Conservation (phyloP, 2,888 invertebrate genomes). For the Neoitamus cyanurus region DNA sequence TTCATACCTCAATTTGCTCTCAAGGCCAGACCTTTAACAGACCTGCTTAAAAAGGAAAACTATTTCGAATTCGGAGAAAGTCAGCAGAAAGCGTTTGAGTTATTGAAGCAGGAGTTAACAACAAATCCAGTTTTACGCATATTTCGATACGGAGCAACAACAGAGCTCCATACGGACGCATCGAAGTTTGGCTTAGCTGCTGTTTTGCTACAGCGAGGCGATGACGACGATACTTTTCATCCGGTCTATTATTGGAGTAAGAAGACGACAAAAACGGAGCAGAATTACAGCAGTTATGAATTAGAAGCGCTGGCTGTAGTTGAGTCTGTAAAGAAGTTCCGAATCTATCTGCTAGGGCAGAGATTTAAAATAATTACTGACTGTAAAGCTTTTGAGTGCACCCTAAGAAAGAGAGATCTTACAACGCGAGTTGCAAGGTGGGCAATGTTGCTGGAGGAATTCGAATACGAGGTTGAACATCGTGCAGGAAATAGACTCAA, state of each 20-base stretch:
- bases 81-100: neutral
- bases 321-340: neutral
- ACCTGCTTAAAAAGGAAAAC: constrained; percentile 25
- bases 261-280: neutral
- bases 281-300: neutral
- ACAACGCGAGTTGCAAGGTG: neutral
- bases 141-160: neutral
- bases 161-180: neutral
- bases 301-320: neutral
- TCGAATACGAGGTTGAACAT: neutral
- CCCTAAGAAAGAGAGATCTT: neutral
- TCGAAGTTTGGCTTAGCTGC: neutral
- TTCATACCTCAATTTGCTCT: constrained; percentile 22
- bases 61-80: neutral
- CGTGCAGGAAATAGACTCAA: neutral
- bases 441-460: neutral
- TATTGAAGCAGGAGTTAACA: neutral
- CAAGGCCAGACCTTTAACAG: constrained; percentile 8
- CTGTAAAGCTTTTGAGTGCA: neutral
- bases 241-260: neutral
- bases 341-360: neutral
- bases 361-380: neutral
- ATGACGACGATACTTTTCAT: neutral
- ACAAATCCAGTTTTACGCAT: neutral
- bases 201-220: neutral